Conservation (phyloP, 2,797 vertebrate genomes). For the Myotis vivesi region DNA sequence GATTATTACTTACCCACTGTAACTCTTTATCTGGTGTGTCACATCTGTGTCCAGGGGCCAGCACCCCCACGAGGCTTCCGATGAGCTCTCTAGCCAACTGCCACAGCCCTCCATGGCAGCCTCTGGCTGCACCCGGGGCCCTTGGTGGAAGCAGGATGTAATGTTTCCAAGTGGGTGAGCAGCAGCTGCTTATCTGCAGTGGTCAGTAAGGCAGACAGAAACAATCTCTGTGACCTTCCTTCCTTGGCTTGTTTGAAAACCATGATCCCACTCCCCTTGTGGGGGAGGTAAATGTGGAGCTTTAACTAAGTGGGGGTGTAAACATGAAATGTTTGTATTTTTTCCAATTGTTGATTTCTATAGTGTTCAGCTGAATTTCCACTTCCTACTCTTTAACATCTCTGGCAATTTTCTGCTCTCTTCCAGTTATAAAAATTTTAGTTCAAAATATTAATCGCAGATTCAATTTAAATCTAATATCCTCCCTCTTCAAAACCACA, state of each 20-base stretch:
- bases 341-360: conserved; percentile 30
- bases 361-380: neutral
- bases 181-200: conserved; percentile 62
- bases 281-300: neutral
- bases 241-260: conserved; percentile 68
- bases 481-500: neutral
- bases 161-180: conserved; percentile 27
- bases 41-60: neutral
- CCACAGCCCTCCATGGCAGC: neutral
- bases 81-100: neutral
- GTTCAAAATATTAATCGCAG: neutral
- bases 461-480: neutral
- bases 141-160: conserved; percentile 69
- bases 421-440: neutral
- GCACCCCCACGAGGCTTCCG: neutral
- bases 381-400: neutral
- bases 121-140: conserved; percentile 13
- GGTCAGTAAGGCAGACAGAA: conserved; percentile 61
- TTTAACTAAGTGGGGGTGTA: neutral
- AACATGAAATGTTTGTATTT: conserved; percentile 13
- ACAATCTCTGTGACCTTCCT: conserved; percentile 69
- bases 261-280: conserved; percentile 20
- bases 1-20: neutral
- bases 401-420: neutral
- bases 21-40: neutral